These are phyloP conservation scores for Dipodomys merriami DNA, from an alignment of 2,113 vertebrate species.

Conservation along the genomic window DNA sequence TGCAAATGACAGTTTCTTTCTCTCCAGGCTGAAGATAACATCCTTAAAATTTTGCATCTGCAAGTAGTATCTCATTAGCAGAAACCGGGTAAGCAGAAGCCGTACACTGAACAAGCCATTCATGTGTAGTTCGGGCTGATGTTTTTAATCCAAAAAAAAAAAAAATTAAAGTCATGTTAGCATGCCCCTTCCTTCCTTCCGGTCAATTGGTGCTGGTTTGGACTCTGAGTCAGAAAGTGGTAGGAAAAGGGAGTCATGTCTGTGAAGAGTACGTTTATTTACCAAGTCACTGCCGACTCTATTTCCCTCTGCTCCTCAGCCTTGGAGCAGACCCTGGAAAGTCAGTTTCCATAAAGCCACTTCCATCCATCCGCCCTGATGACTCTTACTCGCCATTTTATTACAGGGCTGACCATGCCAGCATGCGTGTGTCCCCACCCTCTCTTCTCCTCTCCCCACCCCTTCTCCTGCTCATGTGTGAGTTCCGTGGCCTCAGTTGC, in stretches of 20 bases:
- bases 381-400: background rate
- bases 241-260: background rate
- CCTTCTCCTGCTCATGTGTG: background rate
- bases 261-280: too few species aligned
- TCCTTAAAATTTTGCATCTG: constrained; percentile 81
- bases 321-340: background rate
- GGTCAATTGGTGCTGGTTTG: constrained; percentile 56
- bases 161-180: background rate
- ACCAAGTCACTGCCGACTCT: background rate
- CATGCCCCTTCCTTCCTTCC: background rate
- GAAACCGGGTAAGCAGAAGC: constrained; percentile 75
- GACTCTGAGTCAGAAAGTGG: constrained; percentile 50
- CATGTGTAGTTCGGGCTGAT: constrained; percentile 69
- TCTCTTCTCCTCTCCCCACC: background rate
- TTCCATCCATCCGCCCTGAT: background rate
- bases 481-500: background rate
- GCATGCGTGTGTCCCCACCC: background rate
- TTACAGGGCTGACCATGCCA: background rate
- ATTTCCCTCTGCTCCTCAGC: background rate
- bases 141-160: constrained; percentile 35
- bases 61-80: constrained; percentile 77
- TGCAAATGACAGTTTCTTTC: constrained; percentile 82
- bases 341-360: background rate
- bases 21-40: constrained; percentile 78
- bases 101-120: constrained; percentile 65